A percentile compares a stretch with the other conserved stretches of the same genome.
These are phyloP conservation scores for Craterocephalus amniculus DNA, from an alignment of 2,797 vertebrate species.

Conservation along the genomic window DNA sequence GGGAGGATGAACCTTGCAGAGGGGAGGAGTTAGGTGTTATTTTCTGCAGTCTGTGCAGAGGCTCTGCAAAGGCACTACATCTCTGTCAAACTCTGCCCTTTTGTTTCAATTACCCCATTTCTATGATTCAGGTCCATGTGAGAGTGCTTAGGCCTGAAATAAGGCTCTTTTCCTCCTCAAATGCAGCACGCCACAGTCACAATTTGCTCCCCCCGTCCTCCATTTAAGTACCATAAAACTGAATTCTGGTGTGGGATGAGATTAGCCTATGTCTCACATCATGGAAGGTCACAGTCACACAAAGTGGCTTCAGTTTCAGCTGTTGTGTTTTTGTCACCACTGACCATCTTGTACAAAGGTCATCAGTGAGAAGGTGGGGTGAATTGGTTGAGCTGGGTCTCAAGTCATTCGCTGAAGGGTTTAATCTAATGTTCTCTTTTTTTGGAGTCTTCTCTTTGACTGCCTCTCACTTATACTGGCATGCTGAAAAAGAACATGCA, in stretches of 20 bases:
- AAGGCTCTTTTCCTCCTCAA: constrained; percentile 53
- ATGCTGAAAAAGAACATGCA: constrained; percentile 36
- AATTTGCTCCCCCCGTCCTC: constrained; percentile 41
- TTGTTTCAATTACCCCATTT: constrained; percentile 80
- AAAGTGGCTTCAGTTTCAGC: constrained; percentile 40
- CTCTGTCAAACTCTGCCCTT: constrained; percentile 82
- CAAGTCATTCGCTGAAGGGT: constrained; percentile 55
- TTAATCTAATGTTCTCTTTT: constrained; percentile 64
- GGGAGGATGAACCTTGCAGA: constrained; percentile 64
- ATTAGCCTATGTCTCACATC: constrained; percentile 63
- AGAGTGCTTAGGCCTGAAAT: constrained; percentile 66
- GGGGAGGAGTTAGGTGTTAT: constrained; percentile 72
- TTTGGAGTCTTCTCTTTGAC: constrained; percentile 7
- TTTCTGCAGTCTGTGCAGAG: constrained; percentile 76
- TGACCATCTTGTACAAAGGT: constrained; percentile 36
- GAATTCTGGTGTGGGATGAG: constrained; percentile 56
- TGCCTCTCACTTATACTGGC: constrained; percentile 16
- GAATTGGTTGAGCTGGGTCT: constrained; percentile 57
- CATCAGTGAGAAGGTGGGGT: constrained; percentile 51
- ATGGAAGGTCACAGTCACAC: constrained; percentile 34
- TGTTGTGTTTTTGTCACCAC: constrained; percentile 40
- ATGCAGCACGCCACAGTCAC: constrained; percentile 36
- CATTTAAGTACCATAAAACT: constrained; percentile 42
- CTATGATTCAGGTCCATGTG: constrained; percentile 75
- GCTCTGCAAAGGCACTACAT: constrained; percentile 72